Evolutionary conservation across 2,113 vertebrate genomes (phyloP).

Genomic region (Centropus bengalensis): DNA sequence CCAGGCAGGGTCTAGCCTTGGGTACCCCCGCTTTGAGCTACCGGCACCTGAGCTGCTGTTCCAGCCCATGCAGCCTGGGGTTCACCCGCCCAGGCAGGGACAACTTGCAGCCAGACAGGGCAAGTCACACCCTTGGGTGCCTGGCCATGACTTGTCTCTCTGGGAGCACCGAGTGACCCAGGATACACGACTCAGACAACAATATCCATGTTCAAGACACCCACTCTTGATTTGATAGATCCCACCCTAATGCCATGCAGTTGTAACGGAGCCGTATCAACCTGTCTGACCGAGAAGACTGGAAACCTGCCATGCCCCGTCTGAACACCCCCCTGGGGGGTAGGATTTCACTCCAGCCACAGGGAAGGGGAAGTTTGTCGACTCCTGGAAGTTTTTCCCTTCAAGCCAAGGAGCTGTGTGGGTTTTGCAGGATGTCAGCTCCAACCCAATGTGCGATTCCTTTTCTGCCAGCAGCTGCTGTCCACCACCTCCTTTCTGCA

Average conservation of each 20-base stretch:
- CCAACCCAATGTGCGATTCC: not conserved
- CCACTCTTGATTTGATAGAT: not conserved
- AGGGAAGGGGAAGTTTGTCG: not conserved
- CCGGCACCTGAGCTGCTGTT: not conserved
- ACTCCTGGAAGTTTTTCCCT: not conserved
- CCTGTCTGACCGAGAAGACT: not conserved
- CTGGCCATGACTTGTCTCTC: not conserved
- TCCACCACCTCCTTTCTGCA: not conserved
- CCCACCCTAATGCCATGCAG: not conserved
- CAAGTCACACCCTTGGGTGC: not conserved
- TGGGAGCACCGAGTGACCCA: not conserved
- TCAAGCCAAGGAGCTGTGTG: not conserved
- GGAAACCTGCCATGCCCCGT: not conserved
- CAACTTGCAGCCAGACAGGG: accelerated
- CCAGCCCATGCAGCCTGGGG: accelerated
- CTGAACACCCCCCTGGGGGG: accelerated
- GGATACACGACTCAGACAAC: not conserved
- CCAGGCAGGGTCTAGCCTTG: accelerated
- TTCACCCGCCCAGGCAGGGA: not conserved
- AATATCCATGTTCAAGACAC: accelerated
- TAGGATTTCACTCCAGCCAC: accelerated
- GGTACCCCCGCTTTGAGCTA: accelerated
- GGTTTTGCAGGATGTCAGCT: not conserved
- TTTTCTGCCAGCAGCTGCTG: not conserved
- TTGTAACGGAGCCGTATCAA: accelerated